Percentiles rank a stretch among this genome's conserved stretches.
phyloP scores from a whole-genome alignment of 2,888 invertebrate species.

The Apamea anceps region DNA sequence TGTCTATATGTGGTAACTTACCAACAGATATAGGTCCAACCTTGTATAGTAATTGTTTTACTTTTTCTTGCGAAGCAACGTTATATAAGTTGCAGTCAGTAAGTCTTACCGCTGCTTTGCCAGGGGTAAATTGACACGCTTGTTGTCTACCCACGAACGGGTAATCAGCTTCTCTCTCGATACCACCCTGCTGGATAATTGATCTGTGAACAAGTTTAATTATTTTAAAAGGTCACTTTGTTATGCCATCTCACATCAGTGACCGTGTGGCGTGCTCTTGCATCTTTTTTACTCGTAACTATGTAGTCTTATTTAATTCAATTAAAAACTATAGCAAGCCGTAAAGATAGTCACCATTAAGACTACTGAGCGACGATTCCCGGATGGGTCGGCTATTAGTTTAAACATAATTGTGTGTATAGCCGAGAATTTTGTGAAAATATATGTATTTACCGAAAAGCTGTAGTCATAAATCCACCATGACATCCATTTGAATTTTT shows the following conservation, averaged over 20 bases:
- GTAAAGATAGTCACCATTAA: neutral
- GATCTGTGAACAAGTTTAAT: slow-evolving; percentile 39
- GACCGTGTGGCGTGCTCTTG: neutral
- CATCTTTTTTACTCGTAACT: neutral
- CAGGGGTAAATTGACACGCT: slow-evolving; percentile 43
- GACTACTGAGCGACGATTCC: neutral
- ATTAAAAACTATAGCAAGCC: neutral
- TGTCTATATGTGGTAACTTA: slow-evolving; percentile 15
- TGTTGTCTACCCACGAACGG: slow-evolving; percentile 34
- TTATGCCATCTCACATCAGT: neutral
- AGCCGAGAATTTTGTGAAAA: neutral
- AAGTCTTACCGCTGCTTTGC: slow-evolving; percentile 23
- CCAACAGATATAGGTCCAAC: slow-evolving; percentile 52
- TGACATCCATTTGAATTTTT: slow-evolving; percentile 5
- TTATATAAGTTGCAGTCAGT: slow-evolving; percentile 20
- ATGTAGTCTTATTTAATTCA: neutral
- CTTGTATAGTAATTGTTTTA: slow-evolving; percentile 46
- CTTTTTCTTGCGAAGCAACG: slow-evolving; percentile 82
- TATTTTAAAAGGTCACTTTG: neutral
- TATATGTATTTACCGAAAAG: slow-evolving; percentile 44
- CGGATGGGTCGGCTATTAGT: neutral
- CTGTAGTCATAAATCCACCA: slow-evolving; percentile 9
- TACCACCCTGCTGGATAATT: slow-evolving; percentile 57
- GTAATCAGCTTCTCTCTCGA: slow-evolving; percentile 59
- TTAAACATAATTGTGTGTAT: no score